Base-by-base conservation (phyloP, 2,797 vertebrate genomes). In the Amazonetta brasiliensis region DNA sequence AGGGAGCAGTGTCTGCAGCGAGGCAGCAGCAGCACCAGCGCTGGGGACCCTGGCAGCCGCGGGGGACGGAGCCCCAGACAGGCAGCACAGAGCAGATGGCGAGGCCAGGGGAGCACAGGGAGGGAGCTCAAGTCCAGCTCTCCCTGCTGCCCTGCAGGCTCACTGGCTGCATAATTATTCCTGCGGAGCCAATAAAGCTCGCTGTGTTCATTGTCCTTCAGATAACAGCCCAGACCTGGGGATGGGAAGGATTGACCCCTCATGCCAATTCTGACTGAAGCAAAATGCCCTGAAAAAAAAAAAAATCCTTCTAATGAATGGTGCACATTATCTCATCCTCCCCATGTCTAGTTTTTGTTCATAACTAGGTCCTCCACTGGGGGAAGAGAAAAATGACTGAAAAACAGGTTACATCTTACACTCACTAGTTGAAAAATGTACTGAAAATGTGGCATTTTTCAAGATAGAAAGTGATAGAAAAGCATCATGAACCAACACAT, bases 11-110 rank as follows among this genome's bases (percentile, higher is more conserved):
- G 12, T 4, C 46, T 41, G 25, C 5, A 15, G 46, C 0, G 1
- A 55, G 43, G 58, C 58, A 66, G 56, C 0, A 46, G 58, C 39
- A 75, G 67, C 59, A 39, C 3, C 71, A 46, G 41, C 62, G 52
- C 71, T 28, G 35, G 5, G 55, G 43, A 31, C 48, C 39, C 72
- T 44, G 41, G 48, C 76, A 89, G 86, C 79, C 6, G 0, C 85
- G 84, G 79, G 84, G 87, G 59, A 52, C 5, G 0, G 0, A 81
- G 72, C 28, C 43, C 7, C 78, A 79, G 73, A 30, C 9, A 12
- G 78, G 50, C 84, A 68, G 73, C 83, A 48, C 11, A 3, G 67
- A 96, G 89, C 96, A 97, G 97, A 97, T 97, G 95, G 97, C 17
- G 77, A 94, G 80, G 92, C 92, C 87, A 87, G 72, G 55, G 56